Conservation (phyloP, 2,113 vertebrate genomes). For the Marcusenius ussheri region DNA sequence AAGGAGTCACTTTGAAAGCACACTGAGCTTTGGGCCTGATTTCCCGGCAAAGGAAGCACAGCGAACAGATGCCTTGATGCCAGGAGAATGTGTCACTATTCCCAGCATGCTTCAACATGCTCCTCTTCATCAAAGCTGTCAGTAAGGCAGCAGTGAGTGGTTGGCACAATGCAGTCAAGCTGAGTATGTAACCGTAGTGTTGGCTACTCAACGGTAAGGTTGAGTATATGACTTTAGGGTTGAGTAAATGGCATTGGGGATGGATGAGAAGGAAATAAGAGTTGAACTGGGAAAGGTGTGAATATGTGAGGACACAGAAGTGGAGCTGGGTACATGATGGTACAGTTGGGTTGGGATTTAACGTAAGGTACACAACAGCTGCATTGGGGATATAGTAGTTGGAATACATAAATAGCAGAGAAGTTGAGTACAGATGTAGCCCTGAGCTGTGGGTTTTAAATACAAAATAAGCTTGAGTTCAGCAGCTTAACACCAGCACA, state of each 20-base stretch:
- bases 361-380: neutral
- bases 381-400: neutral
- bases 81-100: neutral
- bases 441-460: neutral
- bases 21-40: neutral
- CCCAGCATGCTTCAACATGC: neutral
- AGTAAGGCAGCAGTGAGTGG: neutral
- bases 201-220: neutral
- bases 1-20: neutral
- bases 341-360: neutral
- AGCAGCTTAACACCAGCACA: neutral
- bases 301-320: neutral
- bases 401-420: neutral
- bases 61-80: neutral
- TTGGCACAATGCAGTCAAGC: neutral
- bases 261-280: neutral
- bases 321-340: neutral
- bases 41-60: neutral
- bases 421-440: neutral
- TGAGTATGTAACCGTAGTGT: neutral
- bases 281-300: neutral
- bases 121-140: neutral
- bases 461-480: neutral
- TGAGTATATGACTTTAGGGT: neutral
- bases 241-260: neutral